Evolutionary conservation across 1,140 invertebrate species (phyloP), one percentile per base, ranked within the genome.

Genomic region (Drosophila insularis): DNA sequence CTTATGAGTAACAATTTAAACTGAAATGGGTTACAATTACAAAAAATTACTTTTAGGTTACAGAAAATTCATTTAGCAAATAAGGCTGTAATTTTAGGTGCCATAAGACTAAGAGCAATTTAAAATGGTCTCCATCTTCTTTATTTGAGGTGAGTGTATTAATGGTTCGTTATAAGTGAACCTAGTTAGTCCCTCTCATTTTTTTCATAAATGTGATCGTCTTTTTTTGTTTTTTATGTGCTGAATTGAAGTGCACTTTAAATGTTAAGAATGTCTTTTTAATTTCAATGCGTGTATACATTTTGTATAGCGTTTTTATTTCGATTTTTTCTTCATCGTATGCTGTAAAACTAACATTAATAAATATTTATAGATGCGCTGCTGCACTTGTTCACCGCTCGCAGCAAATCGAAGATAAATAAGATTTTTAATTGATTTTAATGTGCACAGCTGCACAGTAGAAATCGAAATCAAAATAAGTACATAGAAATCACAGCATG

Each of bases 391-490:
- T 80, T 84, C 55, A 8, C 17, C 70, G 76, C 72, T 61, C 55
- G 70, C 53, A 65, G 79, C 53, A 62, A 67, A 74, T 80, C 68
- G 77, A 84, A 84, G 77, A 84, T 84, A 84, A 81, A 84, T 84
- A 84, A 85, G 77, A 84, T 85, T 84, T 84, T 84, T 84, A 84
- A 84, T 84, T 84, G 81, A 84, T 85, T 84, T 84, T 84, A 84
- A 84, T 84, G 81, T 85, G 81, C 81, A 84, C 81, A 84, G 81
- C 81, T 84, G 81, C 80, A 81, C 59, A 81, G 23, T 81, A 68
- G 69, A 77, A 75, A 77, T 64, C 59, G 68, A 73, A 17, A 50
- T 50, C 43, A 50, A 50, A 50, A 50, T 50, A 50, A 21, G 43
- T 50, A 50, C 17, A 50, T 50, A 50, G 43, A 50, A 50, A 8